Evolutionary conservation across 2,797 vertebrate genomes (phyloP).

Genomic region (Oophaga sylvatica): DNA sequence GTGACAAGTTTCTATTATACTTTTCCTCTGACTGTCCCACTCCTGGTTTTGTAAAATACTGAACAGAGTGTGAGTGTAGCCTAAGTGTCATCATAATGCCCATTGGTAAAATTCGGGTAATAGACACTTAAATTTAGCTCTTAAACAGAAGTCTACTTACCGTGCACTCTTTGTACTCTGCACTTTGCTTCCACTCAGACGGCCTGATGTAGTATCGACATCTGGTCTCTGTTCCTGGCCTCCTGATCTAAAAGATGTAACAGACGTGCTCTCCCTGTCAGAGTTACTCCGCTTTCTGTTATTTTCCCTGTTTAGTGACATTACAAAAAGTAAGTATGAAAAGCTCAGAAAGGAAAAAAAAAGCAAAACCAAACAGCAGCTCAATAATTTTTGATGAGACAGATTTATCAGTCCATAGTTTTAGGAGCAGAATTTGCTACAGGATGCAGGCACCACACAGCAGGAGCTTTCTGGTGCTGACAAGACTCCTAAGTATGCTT

Average conservation of each 20-base stretch:
- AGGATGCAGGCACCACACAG: too few relatives aligned
- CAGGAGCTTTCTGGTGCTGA: too few relatives aligned
- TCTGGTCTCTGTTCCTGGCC: constrained; percentile 49
- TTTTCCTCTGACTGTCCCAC: too few relatives aligned
- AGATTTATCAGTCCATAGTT: too few relatives aligned
- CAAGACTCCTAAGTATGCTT: too few relatives aligned
- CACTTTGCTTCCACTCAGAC: constrained; percentile 48
- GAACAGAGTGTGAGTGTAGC: too few relatives aligned
- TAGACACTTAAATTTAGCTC: not conserved
- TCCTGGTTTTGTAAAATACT: too few relatives aligned
- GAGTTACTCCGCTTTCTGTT: constrained; percentile 53
- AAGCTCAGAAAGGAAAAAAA: not conserved
- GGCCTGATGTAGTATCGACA: constrained; percentile 40
- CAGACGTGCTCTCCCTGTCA: constrained; percentile 50
- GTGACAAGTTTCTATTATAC: too few relatives aligned
- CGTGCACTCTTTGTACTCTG: constrained; percentile 47
- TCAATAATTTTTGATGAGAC: not conserved
- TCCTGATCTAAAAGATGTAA: constrained; percentile 42
- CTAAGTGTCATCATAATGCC: not conserved
- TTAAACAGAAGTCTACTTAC: not conserved
- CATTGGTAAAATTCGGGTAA: not conserved
- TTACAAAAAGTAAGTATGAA: not conserved
- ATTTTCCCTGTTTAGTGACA: constrained; percentile 37
- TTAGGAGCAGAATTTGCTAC: too few relatives aligned
- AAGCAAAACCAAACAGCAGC: not conserved